Evolutionary conservation across 2,888 invertebrate species (phyloP), one percentile per base, ranked within the genome.

Genomic region (Rhimphoctona megacephalus): DNA sequence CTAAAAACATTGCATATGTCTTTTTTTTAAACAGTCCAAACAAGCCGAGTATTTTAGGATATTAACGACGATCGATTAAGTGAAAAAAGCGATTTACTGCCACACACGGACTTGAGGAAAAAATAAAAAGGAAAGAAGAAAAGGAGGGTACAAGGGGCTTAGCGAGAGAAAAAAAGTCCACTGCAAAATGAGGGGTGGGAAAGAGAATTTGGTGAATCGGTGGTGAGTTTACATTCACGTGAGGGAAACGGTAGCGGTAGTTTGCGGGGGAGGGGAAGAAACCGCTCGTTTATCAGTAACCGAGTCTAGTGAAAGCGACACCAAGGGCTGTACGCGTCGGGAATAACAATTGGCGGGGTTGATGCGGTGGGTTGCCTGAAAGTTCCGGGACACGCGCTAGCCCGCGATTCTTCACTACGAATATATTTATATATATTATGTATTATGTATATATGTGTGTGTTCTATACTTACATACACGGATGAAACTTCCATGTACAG

Each of bases 281-380:
- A 94, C 92, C 93, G 94, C 94, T 94, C 94, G 93, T 94, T 94
- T 94, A 94, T 94, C 94, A 94, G 94, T 91, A 92, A 93, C 92
- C 93, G 92, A 94, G 92, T 92, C 92, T 91, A 93, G 93, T 93
- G 94, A 94, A 94, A 94, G 93, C 93, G 94, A 94, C 94, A 94
- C 94, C 93, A 91, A 89, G 91, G 91, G 90, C 90, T 79, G 91
- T 91, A 93, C 93, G 93, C 92, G 90, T 89, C 88, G 90, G 91
- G 94, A 94, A 94, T 94, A 94, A 94, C 93, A 94, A 94, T 93
- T 89, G 91, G 81, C 89, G 82, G 80, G 72, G 66, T 49, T 36
- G 54, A 73, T 76, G 80, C 52, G 72, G 72, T 64, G 80, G 22
- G 49, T 17, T 57, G 19, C 25, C 67, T 61, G 52, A 73, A 83